Base-by-base conservation (phyloP, 2,797 vertebrate species). In the Cossypha dichroa region DNA sequence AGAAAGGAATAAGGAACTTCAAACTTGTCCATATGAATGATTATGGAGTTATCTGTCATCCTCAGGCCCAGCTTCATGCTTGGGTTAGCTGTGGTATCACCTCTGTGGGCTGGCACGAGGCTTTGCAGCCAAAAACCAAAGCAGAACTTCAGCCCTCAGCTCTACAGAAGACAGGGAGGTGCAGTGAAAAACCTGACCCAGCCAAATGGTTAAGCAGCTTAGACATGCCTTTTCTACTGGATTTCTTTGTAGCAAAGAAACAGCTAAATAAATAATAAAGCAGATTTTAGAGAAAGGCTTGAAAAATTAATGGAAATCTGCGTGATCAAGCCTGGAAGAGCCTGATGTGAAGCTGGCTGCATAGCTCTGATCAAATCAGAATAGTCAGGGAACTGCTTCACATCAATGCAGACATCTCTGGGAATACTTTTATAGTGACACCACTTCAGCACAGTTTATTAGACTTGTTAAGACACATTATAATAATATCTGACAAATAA, bases 301-400 rank as follows among this genome's bases (percentile, higher is more conserved):
- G 80, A 97, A 97, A 98, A 97, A 93, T 96, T 96, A 94, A 97
- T 96, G 73, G 59, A 48, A 81, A 69, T 84, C n/a, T 94, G 69
- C n/a, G 5, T 92, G 90, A 97, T 95, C 70, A 93, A 89, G 69
- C 72, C 62, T 82, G 36, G 79, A 94, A 67, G 83, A 84, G 63
- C 80, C 83, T 52, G 46, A 94, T 82, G 41, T 62, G 62, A 45
- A 91, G 62, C 23, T 85, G 92, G 69, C 66, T 96, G 86, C 43
- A 16, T 45, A 87, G 88, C 90, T 95, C 75, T 94, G 87, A 96
- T 94, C 78, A 93, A 83, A 92, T 87, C 66, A 85, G 40, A 93
- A 59, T 29, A 89, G 88, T 74, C 87, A 94, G 84, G 88, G 48
- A 93, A 91, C 51, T 25, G 60, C 56, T 90, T 94, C 87, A 74